Conservation (phyloP, 2,113 vertebrate genomes). For the Sinocyclocheilus anophthalmus region DNA sequence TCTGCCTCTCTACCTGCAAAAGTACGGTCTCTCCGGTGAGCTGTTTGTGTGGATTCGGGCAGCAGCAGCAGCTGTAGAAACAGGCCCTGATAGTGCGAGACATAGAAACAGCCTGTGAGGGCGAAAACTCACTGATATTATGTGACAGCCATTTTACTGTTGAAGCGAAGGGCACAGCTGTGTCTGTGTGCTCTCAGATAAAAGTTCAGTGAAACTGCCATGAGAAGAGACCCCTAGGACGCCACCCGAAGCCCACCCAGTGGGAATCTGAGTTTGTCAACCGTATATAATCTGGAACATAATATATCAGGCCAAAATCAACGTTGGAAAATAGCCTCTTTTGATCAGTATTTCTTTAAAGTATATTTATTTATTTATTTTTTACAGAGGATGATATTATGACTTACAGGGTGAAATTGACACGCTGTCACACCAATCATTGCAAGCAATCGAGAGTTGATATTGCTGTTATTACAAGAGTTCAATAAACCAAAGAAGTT, state of each 20-base stretch:
- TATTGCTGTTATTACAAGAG: too few relatives aligned
- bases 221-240: neutral
- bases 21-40: neutral
- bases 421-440: too few relatives aligned
- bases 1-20: neutral
- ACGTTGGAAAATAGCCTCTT: neutral
- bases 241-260: too few relatives aligned
- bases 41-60: neutral
- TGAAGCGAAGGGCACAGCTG: conserved; percentile 23
- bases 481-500: too few relatives aligned
- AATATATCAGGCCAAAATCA: too few relatives aligned
- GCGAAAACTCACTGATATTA: neutral
- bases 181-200: conserved; percentile 22
- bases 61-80: neutral
- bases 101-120: conserved; percentile 8
- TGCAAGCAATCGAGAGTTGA: too few relatives aligned
- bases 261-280: neutral
- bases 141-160: conserved; percentile 23
- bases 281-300: neutral
- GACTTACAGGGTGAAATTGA: too few relatives aligned
- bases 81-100: neutral
- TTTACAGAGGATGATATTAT: too few relatives aligned
- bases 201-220: neutral
- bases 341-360: too few relatives aligned
- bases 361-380: too few relatives aligned